A percentile compares a stretch with the other conserved stretches of the same genome.
These are phyloP conservation scores for Caretta caretta DNA, from an alignment of 2,113 vertebrate species.

Conservation along the genomic window DNA sequence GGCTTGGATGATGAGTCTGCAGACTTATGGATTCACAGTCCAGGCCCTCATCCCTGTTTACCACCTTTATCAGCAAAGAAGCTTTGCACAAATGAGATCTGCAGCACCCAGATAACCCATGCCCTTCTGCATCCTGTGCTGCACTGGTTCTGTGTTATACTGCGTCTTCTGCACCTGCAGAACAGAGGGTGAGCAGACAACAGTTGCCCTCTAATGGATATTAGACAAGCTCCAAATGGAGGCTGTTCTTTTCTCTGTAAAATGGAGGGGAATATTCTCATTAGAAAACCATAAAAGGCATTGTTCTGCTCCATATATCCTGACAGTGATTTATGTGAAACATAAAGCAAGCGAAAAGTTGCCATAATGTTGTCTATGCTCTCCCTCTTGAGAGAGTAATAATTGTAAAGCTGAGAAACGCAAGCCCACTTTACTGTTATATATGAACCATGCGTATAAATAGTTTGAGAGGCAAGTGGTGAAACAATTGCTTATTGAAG, in stretches of 20 bases:
- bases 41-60: not conserved
- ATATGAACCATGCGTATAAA: slow-evolving; percentile 46
- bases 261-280: not conserved
- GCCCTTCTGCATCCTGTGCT: not conserved
- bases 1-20: rapidly evolving
- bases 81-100: not conserved
- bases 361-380: slow-evolving; percentile 34
- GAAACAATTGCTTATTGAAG: slow-evolving; percentile 43
- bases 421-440: slow-evolving; percentile 15
- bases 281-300: not conserved
- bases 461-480: slow-evolving; percentile 43
- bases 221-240: not conserved
- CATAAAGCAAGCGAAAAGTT: slow-evolving; percentile 50
- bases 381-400: slow-evolving; percentile 44
- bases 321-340: slow-evolving; percentile 35
- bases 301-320: slow-evolving; percentile 9
- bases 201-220: not conserved
- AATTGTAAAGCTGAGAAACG: slow-evolving; percentile 35
- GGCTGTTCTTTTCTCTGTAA: not conserved
- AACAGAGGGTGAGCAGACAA: not conserved
- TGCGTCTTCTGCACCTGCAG: not conserved
- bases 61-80: not conserved
- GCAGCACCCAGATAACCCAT: rapidly evolving
- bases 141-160: not conserved
- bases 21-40: not conserved